These are phyloP conservation scores for Varanus komodoensis DNA, from an alignment of 2,113 vertebrate species.

Conservation along the genomic window DNA sequence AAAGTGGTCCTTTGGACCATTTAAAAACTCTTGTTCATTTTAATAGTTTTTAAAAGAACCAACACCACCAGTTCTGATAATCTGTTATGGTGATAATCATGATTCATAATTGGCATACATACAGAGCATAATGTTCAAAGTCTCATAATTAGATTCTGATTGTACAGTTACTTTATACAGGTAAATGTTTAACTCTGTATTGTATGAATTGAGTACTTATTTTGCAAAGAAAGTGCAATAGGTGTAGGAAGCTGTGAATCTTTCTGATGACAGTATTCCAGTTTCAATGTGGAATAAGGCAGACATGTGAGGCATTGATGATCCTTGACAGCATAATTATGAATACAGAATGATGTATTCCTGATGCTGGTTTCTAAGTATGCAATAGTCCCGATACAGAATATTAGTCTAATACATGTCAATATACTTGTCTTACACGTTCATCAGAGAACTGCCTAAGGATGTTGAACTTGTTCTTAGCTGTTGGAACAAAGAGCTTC, in stretches of 20 bases:
- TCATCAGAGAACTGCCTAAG: constrained; percentile 35
- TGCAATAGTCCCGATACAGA: background rate
- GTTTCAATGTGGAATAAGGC: background rate
- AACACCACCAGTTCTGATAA: background rate
- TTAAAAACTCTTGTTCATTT: constrained; percentile 6
- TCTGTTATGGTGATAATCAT: constrained; percentile 20
- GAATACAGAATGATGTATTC: background rate
- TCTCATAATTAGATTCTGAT: constrained; percentile 47
- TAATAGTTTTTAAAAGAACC: constrained; percentile 16
- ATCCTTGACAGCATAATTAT: constrained; percentile 5
- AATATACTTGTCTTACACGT: constrained; percentile 29
- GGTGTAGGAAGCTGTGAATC: constrained; percentile 25
- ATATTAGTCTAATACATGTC: background rate
- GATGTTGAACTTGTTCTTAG: constrained; percentile 45
- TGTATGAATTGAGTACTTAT: constrained; percentile 44
- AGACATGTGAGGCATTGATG: background rate
- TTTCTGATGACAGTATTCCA: constrained; percentile 32
- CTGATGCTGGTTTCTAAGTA: constrained; percentile 46
- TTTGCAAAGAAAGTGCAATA: constrained; percentile 50
- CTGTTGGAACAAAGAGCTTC: constrained; percentile 60
- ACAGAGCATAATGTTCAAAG: constrained; percentile 23
- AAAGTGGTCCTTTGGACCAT: constrained; percentile 33
- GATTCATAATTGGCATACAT: constrained; percentile 51
- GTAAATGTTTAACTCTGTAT: constrained; percentile 28
- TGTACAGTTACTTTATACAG: constrained; percentile 59